Percentiles rank a stretch among this genome's conserved stretches.
phyloP scores from a whole-genome alignment of 2,888 invertebrate genomes.

The Trichacis sp. region DNA sequence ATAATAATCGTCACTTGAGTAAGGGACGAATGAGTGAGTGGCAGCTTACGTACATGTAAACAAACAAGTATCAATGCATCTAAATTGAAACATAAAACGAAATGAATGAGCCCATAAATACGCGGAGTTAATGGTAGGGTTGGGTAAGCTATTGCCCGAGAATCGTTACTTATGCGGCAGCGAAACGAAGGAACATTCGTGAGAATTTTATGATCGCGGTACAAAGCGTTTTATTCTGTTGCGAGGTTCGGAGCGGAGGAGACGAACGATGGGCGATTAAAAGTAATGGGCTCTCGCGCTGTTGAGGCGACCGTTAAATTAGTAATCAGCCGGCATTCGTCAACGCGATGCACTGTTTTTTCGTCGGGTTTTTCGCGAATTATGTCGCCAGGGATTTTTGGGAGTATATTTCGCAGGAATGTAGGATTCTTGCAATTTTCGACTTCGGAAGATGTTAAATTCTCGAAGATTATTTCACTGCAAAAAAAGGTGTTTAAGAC shows the following conservation, averaged over 20 bases:
- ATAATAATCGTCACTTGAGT: conserved; percentile 59
- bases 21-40: conserved; percentile 53
- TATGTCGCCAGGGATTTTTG: no score
- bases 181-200: conserved; percentile 43
- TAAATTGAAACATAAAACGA: conserved; percentile 68
- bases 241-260: conserved; percentile 10
- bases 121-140: conserved; percentile 66
- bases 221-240: conserved; percentile 35
- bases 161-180: conserved; percentile 59
- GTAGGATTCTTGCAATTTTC: no score
- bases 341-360: conserved; percentile 14
- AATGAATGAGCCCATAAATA: conserved; percentile 66
- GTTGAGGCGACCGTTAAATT: conserved; percentile 31
- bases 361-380: background rate
- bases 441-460: no score
- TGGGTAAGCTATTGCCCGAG: conserved; percentile 65
- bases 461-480: no score
- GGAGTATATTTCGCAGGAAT: no score
- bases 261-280: conserved; percentile 28
- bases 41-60: conserved; percentile 64
- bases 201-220: conserved; percentile 46
- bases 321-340: conserved; percentile 29
- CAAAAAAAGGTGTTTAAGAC: no score
- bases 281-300: conserved; percentile 24
- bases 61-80: conserved; percentile 68